A percentile compares a stretch with the other conserved stretches of the same genome.
phyloP scores from a whole-genome alignment of 2,797 vertebrate genomes.

The Channallabes apus region DNA sequence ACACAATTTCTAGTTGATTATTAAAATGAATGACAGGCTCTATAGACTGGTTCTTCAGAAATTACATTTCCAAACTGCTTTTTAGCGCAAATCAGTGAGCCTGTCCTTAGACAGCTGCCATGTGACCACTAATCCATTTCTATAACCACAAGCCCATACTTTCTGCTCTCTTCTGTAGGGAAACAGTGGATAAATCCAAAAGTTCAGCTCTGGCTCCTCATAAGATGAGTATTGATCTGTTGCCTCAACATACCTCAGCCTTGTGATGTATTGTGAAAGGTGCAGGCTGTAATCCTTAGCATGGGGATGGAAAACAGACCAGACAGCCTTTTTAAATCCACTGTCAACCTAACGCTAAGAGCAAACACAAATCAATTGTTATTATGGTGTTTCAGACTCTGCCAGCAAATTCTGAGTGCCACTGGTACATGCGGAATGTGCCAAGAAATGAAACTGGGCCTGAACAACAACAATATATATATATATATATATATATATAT shows the following conservation, averaged over 20 bases:
- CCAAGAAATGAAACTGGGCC: background rate
- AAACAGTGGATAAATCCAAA: slow-evolving; percentile 53
- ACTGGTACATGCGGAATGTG: slow-evolving; percentile 14
- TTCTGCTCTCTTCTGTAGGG: slow-evolving; percentile 31
- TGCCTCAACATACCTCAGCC: slow-evolving; percentile 44
- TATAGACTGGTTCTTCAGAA: background rate
- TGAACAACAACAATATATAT: background rate
- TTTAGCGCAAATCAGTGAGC: slow-evolving; percentile 32
- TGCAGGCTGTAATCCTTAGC: slow-evolving; percentile 40
- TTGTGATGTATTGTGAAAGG: slow-evolving; percentile 48
- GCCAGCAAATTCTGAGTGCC: slow-evolving; percentile 23
- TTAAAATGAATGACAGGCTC: background rate
- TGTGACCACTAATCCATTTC: slow-evolving; percentile 52
- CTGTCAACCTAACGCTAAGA: slow-evolving; percentile 35
- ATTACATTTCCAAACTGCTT: slow-evolving; percentile 34
- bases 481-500: too few relatives aligned
- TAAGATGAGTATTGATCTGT: slow-evolving; percentile 54
- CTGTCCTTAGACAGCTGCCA: slow-evolving; percentile 28
- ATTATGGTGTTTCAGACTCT: slow-evolving; percentile 24
- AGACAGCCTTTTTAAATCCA: slow-evolving; percentile 39
- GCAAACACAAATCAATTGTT: slow-evolving; percentile 48
- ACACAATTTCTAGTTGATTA: background rate
- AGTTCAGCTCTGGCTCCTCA: slow-evolving; percentile 48
- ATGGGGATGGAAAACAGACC: slow-evolving; percentile 38
- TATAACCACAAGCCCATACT: slow-evolving; percentile 30